Evolutionary conservation across 2,888 invertebrate species (phyloP).

Genomic region (Chrysolina americana): DNA sequence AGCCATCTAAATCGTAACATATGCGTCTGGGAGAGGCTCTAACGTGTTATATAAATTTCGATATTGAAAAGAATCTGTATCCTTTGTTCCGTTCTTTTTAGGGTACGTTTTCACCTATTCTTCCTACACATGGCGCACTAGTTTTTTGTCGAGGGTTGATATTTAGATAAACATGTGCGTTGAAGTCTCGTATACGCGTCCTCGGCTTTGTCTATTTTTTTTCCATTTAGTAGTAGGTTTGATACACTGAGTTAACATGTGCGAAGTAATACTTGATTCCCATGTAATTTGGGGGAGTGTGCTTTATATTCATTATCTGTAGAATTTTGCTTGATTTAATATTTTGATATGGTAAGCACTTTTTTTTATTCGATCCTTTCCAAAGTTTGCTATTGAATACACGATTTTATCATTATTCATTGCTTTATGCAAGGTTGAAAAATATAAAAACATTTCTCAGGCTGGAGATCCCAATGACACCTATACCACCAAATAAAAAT

Average conservation of each 20-base stretch:
- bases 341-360: neutral
- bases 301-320: neutral
- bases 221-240: constrained; percentile 32
- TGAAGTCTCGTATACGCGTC: constrained; percentile 8
- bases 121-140: constrained; percentile 41
- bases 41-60: constrained; percentile 42
- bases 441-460: too few relatives aligned
- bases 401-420: too few relatives aligned
- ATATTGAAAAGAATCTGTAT: constrained; percentile 40
- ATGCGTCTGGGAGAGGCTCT: constrained; percentile 40
- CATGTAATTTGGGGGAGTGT: constrained; percentile 26
- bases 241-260: constrained; percentile 38
- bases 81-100: constrained; percentile 47
- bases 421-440: too few relatives aligned
- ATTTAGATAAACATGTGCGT: constrained; percentile 36
- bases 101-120: constrained; percentile 42
- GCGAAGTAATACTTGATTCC: constrained; percentile 41
- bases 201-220: constrained; percentile 19
- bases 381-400: too few relatives aligned
- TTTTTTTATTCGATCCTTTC: too few relatives aligned
- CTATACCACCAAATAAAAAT: too few relatives aligned
- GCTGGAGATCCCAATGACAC: too few relatives aligned
- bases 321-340: neutral
- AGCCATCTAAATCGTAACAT: constrained; percentile 46
- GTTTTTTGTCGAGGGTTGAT: constrained; percentile 33